phyloP scores from a whole-genome alignment of 2,797 vertebrate species.

The Acanthis flammea region DNA sequence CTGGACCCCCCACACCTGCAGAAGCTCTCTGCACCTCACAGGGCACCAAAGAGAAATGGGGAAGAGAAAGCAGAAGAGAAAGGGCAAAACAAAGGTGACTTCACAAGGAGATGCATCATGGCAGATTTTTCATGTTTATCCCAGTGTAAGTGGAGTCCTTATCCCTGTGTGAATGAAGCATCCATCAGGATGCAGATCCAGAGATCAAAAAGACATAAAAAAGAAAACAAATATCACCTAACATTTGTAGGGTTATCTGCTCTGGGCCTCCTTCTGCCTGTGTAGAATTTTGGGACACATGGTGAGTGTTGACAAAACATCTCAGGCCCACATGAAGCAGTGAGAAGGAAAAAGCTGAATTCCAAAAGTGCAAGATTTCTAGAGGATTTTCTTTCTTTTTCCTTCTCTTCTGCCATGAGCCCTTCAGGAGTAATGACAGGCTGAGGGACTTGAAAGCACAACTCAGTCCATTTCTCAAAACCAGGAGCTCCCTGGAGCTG shows the following conservation, averaged over 20 bases:
- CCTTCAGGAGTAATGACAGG: background rate
- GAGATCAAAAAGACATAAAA: background rate
- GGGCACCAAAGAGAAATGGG: background rate
- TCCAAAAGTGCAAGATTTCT: background rate
- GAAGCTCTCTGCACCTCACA: too few species aligned
- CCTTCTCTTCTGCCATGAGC: background rate
- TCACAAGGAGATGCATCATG: background rate
- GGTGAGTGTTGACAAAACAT: background rate
- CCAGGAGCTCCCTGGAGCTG: too few species aligned
- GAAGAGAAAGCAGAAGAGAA: background rate
- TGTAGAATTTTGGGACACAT: background rate
- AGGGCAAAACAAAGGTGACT: background rate
- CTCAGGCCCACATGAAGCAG: background rate
- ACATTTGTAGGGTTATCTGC: background rate
- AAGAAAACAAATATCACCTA: background rate
- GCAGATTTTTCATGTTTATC: background rate
- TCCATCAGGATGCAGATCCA: too few species aligned
- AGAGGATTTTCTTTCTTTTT: background rate
- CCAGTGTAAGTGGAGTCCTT: background rate
- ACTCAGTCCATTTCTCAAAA: too few species aligned
- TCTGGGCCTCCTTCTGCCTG: background rate
- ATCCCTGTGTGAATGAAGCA: background rate
- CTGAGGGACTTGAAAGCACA: background rate
- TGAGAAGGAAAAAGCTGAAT: background rate
- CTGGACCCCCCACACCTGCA: rapidly evolving